Conservation (phyloP, 2,888 invertebrate species). For the Zygothrica quintamaculata region DNA sequence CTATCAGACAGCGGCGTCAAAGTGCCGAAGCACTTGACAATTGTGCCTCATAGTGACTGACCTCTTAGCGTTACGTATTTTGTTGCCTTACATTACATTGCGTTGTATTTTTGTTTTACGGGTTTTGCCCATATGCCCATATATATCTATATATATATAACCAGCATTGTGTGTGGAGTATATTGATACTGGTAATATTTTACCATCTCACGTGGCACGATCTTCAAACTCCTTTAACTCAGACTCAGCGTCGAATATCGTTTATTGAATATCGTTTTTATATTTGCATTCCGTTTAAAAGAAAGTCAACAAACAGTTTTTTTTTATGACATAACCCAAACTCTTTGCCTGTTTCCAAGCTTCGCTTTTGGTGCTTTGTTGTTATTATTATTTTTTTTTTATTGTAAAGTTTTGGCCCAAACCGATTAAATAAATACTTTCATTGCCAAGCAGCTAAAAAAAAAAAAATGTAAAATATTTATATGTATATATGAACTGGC, state of each 20-base stretch:
- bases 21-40: constrained; percentile 39
- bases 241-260: no score
- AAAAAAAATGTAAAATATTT: background rate
- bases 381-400: background rate
- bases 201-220: constrained; percentile 62
- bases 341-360: constrained; percentile 14
- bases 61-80: constrained; percentile 38
- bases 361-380: constrained; percentile 16
- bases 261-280: constrained; percentile 9
- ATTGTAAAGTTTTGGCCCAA: background rate
- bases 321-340: constrained; percentile 61
- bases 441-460: constrained; percentile 56
- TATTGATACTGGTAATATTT: background rate
- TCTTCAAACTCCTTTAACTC: constrained; percentile 14
- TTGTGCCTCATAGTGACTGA: constrained; percentile 12
- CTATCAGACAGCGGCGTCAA: constrained; percentile 11
- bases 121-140: constrained; percentile 43
- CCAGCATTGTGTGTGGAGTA: background rate
- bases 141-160: background rate
- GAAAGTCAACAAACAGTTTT: constrained; percentile 67
- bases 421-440: constrained; percentile 54
- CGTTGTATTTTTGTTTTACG: constrained; percentile 34
- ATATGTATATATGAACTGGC: constrained; percentile 4
- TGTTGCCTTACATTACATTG: constrained; percentile 44
- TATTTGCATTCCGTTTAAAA: constrained; percentile 69